phyloP scores from a whole-genome alignment of 2,797 vertebrate genomes.

The Caiman crocodilus region DNA sequence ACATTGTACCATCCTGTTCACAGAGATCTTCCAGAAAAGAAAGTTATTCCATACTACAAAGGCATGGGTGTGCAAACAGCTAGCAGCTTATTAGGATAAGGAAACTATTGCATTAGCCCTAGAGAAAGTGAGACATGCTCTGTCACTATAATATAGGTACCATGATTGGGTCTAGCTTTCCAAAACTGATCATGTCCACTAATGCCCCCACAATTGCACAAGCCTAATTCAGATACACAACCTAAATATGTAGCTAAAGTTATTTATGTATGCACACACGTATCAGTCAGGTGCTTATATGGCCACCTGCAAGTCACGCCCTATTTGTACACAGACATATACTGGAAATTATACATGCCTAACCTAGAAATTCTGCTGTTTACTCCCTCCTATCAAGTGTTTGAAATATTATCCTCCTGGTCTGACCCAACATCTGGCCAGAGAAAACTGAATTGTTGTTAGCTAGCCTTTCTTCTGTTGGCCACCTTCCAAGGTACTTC shows the following conservation, averaged over 20 bases:
- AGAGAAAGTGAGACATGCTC: neutral
- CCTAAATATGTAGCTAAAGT: neutral
- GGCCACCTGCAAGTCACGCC: neutral
- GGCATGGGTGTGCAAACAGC: neutral
- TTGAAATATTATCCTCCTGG: slow-evolving; percentile 47
- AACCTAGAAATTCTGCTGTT: neutral
- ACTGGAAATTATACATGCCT: neutral
- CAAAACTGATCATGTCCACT: neutral
- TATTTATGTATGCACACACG: neutral
- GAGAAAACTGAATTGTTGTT: slow-evolving; percentile 53
- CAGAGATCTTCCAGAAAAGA: slow-evolving; percentile 19
- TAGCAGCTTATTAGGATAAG: neutral
- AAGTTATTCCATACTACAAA: slow-evolving; percentile 37
- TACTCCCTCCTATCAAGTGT: slow-evolving; percentile 6
- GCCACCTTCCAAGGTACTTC: slow-evolving; percentile 37
- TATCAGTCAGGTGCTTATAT: neutral
- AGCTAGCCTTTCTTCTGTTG: slow-evolving; percentile 51
- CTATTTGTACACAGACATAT: neutral
- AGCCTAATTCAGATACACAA: neutral
- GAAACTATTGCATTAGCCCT: neutral
- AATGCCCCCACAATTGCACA: neutral
- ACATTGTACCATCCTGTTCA: slow-evolving; percentile 24
- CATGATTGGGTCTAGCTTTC: neutral
- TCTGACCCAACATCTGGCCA: slow-evolving; percentile 49
- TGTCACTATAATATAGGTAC: neutral